phyloP scores from a whole-genome alignment of 2,113 vertebrate genomes.

The Empidonax alnorum region DNA sequence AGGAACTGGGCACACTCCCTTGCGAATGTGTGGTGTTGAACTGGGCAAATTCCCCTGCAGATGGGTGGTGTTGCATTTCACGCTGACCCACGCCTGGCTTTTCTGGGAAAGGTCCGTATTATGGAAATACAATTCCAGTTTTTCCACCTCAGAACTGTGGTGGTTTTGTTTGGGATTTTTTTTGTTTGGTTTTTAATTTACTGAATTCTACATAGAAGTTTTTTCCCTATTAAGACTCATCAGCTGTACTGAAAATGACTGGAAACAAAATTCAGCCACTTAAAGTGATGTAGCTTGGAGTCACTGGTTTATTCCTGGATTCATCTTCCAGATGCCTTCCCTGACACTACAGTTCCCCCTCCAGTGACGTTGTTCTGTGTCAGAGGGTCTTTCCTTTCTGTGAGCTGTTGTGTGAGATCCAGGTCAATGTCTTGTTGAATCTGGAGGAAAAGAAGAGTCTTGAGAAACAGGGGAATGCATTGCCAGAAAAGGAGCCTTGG shows the following conservation, averaged over 20 bases:
- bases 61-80: neutral
- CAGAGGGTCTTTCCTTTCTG: constrained; percentile 20
- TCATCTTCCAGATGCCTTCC: neutral
- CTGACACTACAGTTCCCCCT: neutral
- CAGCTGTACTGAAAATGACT: neutral
- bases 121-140: neutral
- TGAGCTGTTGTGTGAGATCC: neutral
- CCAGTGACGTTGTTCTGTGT: constrained; percentile 17
- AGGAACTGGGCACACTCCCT: neutral
- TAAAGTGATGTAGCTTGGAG: neutral
- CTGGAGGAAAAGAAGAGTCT: constrained; percentile 11
- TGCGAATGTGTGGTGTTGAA: neutral
- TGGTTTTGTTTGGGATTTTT: neutral
- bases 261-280: neutral
- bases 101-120: neutral
- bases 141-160: neutral
- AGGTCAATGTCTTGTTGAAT: constrained; percentile 33
- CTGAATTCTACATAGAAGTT: neutral
- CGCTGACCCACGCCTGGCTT: neutral
- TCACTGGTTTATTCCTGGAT: neutral
- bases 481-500: constrained; percentile 36
- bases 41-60: neutral
- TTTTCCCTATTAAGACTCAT: neutral
- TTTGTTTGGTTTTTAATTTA: neutral
- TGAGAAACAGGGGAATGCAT: neutral